These are phyloP conservation scores for Kryptopterus vitreolus DNA, from an alignment of 2,797 vertebrate genomes.

Conservation along the genomic window DNA sequence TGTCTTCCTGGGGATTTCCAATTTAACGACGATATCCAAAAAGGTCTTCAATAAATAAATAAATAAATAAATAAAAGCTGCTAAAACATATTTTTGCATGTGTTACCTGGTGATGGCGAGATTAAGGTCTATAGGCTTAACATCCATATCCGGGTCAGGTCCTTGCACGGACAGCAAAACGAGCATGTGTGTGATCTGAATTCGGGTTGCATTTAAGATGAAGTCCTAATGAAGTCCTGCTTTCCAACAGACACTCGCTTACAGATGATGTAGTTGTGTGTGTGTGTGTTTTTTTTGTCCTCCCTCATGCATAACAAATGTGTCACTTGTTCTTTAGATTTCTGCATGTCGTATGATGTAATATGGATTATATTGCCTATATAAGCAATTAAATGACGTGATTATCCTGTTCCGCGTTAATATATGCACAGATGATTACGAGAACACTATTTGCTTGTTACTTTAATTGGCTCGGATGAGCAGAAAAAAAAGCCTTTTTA, in stretches of 20 bases:
- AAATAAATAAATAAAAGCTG: neutral
- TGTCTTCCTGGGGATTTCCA: neutral
- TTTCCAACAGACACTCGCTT: constrained; percentile 1
- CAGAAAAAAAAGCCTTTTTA: neutral
- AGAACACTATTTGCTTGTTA: neutral
- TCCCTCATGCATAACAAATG: neutral
- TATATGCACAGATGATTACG: neutral
- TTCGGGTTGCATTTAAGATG: constrained; percentile 21
- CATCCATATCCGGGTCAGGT: neutral
- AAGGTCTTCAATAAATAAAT: neutral
- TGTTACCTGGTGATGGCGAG: neutral
- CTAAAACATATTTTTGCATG: neutral
- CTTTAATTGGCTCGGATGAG: neutral
- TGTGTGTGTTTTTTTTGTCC: neutral
- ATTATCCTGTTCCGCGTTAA: neutral
- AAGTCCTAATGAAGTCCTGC: constrained; percentile 29
- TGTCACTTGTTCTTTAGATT: constrained; percentile 13
- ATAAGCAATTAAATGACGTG: neutral
- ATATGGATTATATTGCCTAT: neutral
- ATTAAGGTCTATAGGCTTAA: neutral
- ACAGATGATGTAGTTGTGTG: neutral
- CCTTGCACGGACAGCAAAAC: neutral
- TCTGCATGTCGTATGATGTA: neutral
- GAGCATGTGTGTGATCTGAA: neutral
- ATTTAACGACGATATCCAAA: too few relatives aligned